phyloP scores from a whole-genome alignment of 2,888 invertebrate species.

The Rhingia rostrata region DNA sequence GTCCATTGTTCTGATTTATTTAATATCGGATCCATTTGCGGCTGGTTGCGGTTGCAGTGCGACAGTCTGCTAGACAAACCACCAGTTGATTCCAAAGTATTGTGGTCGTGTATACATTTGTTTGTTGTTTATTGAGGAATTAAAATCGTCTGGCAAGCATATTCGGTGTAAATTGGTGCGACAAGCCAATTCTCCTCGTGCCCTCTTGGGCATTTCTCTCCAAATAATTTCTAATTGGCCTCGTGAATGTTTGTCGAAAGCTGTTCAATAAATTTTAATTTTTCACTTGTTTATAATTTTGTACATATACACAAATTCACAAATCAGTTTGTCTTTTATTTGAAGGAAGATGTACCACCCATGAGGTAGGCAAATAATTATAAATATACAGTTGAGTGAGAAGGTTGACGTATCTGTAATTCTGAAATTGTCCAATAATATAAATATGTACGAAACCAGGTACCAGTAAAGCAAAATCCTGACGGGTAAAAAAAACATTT shows the following conservation, averaged over 20 bases:
- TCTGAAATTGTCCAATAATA: no score
- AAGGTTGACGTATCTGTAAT: not conserved
- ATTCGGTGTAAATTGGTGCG: conserved; percentile 12
- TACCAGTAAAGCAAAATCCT: no score
- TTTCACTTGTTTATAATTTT: conserved; percentile 24
- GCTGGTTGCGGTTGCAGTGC: conserved; percentile 5
- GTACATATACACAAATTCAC: not conserved
- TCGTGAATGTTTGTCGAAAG: conserved; percentile 20
- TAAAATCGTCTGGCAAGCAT: conserved; percentile 36
- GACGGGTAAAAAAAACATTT: no score
- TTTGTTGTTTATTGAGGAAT: conserved; percentile 28
- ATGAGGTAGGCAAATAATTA: not conserved
- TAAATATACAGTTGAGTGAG: not conserved
- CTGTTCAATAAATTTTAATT: conserved; percentile 19
- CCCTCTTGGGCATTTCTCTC: not conserved
- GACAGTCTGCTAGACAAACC: conserved; percentile 48
- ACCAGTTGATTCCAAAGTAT: conserved; percentile 65
- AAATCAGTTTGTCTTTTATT: conserved; percentile 11
- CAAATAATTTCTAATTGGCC: conserved; percentile 9
- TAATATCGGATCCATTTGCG: conserved; percentile 11
- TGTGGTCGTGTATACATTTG: conserved; percentile 11
- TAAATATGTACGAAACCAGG: no score
- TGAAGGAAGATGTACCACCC: not conserved
- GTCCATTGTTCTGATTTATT: conserved; percentile 1
- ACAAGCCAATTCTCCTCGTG: not conserved